Conservation (phyloP, 2,113 vertebrate species). For the Cyprinodon tularosa region DNA sequence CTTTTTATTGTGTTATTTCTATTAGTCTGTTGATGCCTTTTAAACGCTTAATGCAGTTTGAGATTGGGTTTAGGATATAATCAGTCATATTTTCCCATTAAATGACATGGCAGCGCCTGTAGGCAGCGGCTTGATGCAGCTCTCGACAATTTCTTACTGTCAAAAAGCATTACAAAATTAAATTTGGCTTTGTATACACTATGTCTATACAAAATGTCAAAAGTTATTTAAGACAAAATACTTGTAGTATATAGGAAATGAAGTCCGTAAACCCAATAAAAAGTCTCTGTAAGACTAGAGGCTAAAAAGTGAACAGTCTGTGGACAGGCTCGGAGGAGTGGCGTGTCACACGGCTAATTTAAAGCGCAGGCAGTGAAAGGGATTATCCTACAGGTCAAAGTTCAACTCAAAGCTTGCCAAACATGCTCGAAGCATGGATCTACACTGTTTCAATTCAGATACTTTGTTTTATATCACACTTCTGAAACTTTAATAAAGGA, state of each 20-base stretch:
- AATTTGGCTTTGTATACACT: too few relatives aligned
- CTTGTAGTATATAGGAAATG: neutral
- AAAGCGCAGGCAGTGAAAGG: conserved; percentile 74
- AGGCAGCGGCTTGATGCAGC: too few relatives aligned
- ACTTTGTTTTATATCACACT: conserved; percentile 45
- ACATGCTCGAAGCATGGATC: conserved; percentile 52
- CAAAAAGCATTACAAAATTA: too few relatives aligned
- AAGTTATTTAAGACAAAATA: too few relatives aligned
- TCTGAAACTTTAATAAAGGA: conserved; percentile 1
- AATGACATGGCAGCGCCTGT: too few relatives aligned
- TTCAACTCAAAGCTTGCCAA: conserved; percentile 75
- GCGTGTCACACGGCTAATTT: conserved; percentile 80
- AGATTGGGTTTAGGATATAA: neutral
- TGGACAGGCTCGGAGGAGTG: conserved; percentile 53
- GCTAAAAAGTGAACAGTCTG: conserved; percentile 60
- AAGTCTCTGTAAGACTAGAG: neutral
- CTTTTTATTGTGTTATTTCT: neutral
- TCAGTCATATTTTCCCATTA: neutral
- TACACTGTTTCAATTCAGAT: conserved; percentile 59
- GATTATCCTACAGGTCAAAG: conserved; percentile 78
- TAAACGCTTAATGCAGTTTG: neutral
- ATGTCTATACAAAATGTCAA: too few relatives aligned
- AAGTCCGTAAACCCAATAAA: neutral
- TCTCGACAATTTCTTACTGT: too few relatives aligned
- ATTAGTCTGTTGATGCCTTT: neutral